phyloP scores from a whole-genome alignment of 2,888 invertebrate genomes.

The Chymomyza caudatula region DNA sequence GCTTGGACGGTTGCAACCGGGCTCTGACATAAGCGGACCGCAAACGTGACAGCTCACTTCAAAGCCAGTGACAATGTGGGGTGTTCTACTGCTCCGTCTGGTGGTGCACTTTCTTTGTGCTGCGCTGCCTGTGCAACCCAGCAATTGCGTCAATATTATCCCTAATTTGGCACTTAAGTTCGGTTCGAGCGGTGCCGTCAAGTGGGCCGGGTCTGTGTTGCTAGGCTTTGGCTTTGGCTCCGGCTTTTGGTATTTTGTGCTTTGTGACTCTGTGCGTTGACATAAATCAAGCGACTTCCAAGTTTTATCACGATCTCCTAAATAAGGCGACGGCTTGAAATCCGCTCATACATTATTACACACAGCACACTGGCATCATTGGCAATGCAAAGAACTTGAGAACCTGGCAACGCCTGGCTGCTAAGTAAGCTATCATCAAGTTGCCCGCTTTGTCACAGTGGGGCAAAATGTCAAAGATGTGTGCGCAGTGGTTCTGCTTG shows the following conservation, averaged over 20 bases:
- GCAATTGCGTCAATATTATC: slow-evolving; percentile 68
- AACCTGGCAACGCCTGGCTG: slow-evolving; percentile 45
- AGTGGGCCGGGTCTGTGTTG: background rate
- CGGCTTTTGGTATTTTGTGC: slow-evolving; percentile 6
- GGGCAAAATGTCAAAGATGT: slow-evolving; percentile 53
- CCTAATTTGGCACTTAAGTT: slow-evolving; percentile 72
- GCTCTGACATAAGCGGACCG: slow-evolving; percentile 71
- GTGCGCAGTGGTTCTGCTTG: background rate
- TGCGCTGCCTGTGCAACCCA: slow-evolving; percentile 3
- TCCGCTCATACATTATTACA: slow-evolving; percentile 67
- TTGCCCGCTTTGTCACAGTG: slow-evolving; percentile 54
- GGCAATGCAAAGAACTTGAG: slow-evolving; percentile 7
- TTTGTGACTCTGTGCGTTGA: slow-evolving; percentile 45
- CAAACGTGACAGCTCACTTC: slow-evolving; percentile 72
- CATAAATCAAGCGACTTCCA: slow-evolving; percentile 78
- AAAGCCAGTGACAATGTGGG: slow-evolving; percentile 50
- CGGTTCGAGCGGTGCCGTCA: background rate
- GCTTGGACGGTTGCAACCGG: slow-evolving; percentile 5
- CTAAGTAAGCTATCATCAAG: slow-evolving; percentile 76
- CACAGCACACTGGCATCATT: background rate
- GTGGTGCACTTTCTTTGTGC: slow-evolving; percentile 7
- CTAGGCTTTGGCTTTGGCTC: slow-evolving; percentile 4
- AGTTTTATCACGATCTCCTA: slow-evolving; percentile 77
- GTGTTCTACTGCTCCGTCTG: slow-evolving; percentile 2
- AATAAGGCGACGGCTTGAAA: slow-evolving; percentile 74